phyloP scores from a whole-genome alignment of 2,113 vertebrate species.

The Dipodomys spectabilis region DNA sequence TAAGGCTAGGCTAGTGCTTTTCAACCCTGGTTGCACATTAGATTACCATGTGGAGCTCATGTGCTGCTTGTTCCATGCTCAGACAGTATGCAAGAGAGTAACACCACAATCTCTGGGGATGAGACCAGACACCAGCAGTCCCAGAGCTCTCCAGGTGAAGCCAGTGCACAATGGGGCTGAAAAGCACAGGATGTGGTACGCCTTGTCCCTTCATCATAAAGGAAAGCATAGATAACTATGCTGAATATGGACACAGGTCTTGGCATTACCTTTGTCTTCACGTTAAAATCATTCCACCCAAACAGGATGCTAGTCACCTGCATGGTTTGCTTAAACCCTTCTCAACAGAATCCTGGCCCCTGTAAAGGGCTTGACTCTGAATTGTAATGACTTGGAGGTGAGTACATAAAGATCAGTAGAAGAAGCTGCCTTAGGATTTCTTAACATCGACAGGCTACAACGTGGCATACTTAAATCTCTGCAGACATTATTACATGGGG shows the following conservation, averaged over 20 bases:
- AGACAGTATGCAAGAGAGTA: background rate
- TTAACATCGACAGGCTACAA: background rate
- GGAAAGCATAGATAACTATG: background rate
- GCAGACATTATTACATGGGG: background rate
- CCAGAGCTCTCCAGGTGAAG: background rate
- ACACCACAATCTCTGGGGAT: background rate
- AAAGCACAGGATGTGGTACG: background rate
- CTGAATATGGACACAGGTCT: background rate
- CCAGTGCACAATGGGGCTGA: background rate
- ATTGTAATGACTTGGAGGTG: background rate
- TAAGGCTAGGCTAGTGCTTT: background rate
- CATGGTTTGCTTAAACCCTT: background rate
- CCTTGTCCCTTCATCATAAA: background rate
- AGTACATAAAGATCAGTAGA: background rate
- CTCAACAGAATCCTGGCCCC: background rate
- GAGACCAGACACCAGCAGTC: background rate
- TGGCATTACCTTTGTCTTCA: background rate
- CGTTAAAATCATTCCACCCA: background rate
- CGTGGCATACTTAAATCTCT: background rate
- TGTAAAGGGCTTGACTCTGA: background rate
- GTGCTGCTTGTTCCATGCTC: too few species aligned
- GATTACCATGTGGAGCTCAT: background rate
- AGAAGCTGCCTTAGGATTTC: background rate
- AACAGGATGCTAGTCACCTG: background rate
- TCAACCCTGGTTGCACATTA: background rate